Evolutionary conservation across 2,797 vertebrate genomes (phyloP).

Genomic region (Sebastes diploproa): DNA sequence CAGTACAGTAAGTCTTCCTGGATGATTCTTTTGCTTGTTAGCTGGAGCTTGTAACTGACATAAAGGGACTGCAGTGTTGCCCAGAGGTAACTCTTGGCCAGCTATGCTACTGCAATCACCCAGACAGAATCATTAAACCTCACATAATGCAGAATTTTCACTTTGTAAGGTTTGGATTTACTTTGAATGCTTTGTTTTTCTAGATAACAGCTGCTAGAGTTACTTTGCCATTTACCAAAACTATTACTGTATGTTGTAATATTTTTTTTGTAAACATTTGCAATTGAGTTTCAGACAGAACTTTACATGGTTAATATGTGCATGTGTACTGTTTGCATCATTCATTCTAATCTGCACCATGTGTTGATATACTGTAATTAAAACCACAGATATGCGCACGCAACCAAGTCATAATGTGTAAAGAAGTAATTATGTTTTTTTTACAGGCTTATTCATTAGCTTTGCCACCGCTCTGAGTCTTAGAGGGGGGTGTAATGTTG

Average conservation of each 20-base stretch:
- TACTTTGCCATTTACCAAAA: background rate
- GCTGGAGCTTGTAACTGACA: constrained; percentile 40
- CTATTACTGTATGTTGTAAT: background rate
- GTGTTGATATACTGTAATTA: background rate
- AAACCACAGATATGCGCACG: background rate
- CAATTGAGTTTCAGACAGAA: constrained; percentile 5
- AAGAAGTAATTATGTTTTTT: background rate
- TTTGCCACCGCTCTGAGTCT: background rate
- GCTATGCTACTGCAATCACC: constrained; percentile 43
- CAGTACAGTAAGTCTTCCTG: constrained; percentile 66
- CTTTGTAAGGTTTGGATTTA: background rate
- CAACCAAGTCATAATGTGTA: background rate
- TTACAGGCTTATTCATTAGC: background rate
- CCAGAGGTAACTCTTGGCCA: constrained; percentile 34
- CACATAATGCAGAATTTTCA: background rate
- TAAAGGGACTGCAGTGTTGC: constrained; percentile 42
- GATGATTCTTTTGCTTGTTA: constrained; percentile 41
- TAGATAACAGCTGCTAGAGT: background rate
- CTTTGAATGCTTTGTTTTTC: background rate
- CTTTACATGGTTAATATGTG: constrained; percentile 6
- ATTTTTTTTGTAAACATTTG: background rate
- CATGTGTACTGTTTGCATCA: background rate
- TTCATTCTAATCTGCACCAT: background rate
- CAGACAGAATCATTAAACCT: constrained; percentile 18
- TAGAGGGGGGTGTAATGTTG: background rate